Evolutionary conservation across 64 coral and sea anemone genomes (phyloP).

Genomic region (Montipora foliosa): DNA sequence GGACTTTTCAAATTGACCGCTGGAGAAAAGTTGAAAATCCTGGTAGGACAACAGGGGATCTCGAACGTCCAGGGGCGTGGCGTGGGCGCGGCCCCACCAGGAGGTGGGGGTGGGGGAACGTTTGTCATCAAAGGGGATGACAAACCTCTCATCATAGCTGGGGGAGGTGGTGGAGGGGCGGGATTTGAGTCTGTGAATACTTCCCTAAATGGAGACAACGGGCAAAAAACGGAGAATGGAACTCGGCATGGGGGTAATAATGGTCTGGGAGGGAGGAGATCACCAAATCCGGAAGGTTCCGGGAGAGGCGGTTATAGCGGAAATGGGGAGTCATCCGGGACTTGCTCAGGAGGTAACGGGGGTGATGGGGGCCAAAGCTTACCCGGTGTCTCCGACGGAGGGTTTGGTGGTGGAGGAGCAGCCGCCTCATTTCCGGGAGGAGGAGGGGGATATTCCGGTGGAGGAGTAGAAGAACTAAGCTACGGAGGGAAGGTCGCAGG

Average conservation of each 20-base stretch:
- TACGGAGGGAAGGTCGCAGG: slow-evolving; percentile 45
- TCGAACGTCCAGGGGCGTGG: background rate
- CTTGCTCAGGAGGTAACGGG: slow-evolving; percentile 19
- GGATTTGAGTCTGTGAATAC: background rate
- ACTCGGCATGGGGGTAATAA: slow-evolving; percentile 68
- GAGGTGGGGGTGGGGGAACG: slow-evolving; percentile 83
- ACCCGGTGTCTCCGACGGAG: slow-evolving; percentile 2
- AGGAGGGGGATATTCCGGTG: slow-evolving; percentile 91
- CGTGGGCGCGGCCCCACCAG: background rate
- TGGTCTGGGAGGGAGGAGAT: slow-evolving; percentile 41
- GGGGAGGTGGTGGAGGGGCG: slow-evolving; percentile 85
- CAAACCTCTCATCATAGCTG: slow-evolving; percentile 61
- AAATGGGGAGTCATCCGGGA: background rate
- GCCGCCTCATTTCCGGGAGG: slow-evolving; percentile 56
- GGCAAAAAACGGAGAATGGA: slow-evolving; percentile 68
- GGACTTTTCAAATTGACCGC: slow-evolving; percentile 51
- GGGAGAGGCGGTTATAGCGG: slow-evolving; percentile 51
- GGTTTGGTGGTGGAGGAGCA: slow-evolving; percentile 82
- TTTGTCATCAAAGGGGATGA: slow-evolving; percentile 56
- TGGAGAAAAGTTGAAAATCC: slow-evolving; percentile 54
- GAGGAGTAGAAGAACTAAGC: slow-evolving; percentile 54
- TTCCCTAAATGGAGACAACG: slow-evolving; percentile 65
- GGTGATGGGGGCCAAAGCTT: slow-evolving; percentile 42
- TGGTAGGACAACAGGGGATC: slow-evolving; percentile 75
- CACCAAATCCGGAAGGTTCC: background rate